Evolutionary conservation across 2,113 vertebrate genomes (phyloP), one percentile per base, ranked within the genome.

Genomic region (Perccottus glenii): DNA sequence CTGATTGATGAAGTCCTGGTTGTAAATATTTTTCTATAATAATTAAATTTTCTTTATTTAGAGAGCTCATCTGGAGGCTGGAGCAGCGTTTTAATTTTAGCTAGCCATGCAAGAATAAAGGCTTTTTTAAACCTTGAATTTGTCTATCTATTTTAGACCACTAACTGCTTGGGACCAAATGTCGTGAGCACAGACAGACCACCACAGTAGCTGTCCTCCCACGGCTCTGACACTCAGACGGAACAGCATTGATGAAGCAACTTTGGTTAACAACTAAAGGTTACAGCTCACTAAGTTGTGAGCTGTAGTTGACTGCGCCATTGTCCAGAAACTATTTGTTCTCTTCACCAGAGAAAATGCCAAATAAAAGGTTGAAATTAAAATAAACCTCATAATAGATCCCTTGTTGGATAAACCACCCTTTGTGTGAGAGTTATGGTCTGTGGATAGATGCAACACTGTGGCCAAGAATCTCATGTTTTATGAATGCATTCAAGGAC

Each of bases 341-440:
- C 77, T 35, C 65, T 35, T 8, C 67, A 78, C 73, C 63, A 58
- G 35, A 44, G 57, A 59, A 62, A 67, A 9, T 67, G 36, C 2
- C 44, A 47, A 75, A 53, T 49, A 14, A 70, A 85, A 83, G 78
- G 75, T 69, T 75, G 49, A 67, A 80, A 83, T 81, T 81, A 64
- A 72, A 77, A 82, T 75, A 67, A 73, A 58, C 10, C 55, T 8
- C 5, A 77, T 63, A 84, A 57, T 48, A 15, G 57, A 44, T 11
- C 60, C 16, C 3, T 67, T 81, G 70, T 64, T 32, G 16, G 27
- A 62, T 11, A 36, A 7, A 4, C 11, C 19, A 42, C 44, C 55
- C 53, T 43, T 49, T 33, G n/a, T 33, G 36, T 55, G 52, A 65
- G 40, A 56, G 40, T 11, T 45, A 11, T 46, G 64, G 5, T 19